Base-by-base conservation (phyloP, 2,113 vertebrate genomes). In the Xiphophorus hellerii region DNA sequence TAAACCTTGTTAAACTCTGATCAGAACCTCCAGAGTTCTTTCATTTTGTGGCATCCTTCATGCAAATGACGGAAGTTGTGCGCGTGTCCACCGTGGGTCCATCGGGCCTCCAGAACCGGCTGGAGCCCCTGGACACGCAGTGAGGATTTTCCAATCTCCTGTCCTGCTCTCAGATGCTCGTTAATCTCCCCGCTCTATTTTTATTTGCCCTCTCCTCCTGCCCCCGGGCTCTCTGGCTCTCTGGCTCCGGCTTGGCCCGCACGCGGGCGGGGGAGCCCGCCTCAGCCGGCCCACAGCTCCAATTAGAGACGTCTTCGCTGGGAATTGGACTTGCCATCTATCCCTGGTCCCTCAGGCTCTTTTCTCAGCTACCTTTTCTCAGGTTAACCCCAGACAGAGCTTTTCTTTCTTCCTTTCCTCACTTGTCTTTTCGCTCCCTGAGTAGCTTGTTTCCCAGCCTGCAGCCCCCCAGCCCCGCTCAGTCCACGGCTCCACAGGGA, bases 171-270 rank as follows among this genome's bases (percentile, higher is more conserved):
- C 92, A 94, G 93, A 92, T 93, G 93, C 93, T 95, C 87, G 81
- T 93, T 94, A 94, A 94, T 94, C 93, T 93, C 90, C 84, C 86
- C 15, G 79, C 71, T 88, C 93, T 95, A 94, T 95, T 93, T 94
- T 92, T 93, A 92, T 90, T 88, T 69, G 84, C 66, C 84, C 85
- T 87, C 83, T 88, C 79, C 73, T 86, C 79, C 82, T 67, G 63
- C 77, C 87, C 80, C 65, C 64, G 82, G 84, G 76, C 84, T 86
- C 65, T 81, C 82, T 62, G 75, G 76, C 84, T 86, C 64, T 33
- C 31, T 1, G 6, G 31, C 6, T 33, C 31, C 31, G 10, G 10
- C 35, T 37, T 10, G 35, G 10, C 10, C 35, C 10, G 35, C 35
- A 37, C 10, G 35, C 35, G 35, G 35, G 35, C 10, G 82, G 81